Evolutionary conservation across 2,113 vertebrate species (phyloP), one percentile per base, ranked within the genome.

Genomic region (Protobothrops mucrosquamatus): DNA sequence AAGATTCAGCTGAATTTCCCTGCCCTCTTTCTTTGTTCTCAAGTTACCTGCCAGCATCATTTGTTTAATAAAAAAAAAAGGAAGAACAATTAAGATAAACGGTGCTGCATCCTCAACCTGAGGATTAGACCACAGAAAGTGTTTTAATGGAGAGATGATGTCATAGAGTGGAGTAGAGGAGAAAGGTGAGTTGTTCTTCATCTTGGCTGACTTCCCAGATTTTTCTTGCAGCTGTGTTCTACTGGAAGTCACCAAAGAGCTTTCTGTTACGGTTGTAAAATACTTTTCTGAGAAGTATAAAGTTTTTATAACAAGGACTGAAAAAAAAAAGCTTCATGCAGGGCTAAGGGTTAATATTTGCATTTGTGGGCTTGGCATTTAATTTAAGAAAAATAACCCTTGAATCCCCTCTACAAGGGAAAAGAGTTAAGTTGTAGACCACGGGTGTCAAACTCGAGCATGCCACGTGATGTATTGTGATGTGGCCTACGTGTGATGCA

Each of bases 231-330:
- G 92, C 97, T 88, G 57, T 95, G 94, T 94, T 95, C 97, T 97
- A 96, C 97, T 94, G 95, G 98, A 98, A 98, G 97, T 94, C 95
- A 93, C 97, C 96, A 97, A 95, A 97, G 96, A 48, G 85, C 96
- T 97, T 98, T 97, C 97, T 98, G 97, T 97, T 97, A 97, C 95
- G 92, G 96, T 85, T 97, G 96, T 98, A 98, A 98, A 98, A 97
- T 96, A 97, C 95, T 97, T 97, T 97, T 97, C 92, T 1, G 97
- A 97, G 97, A 98, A 98, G 96, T 97, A 97, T 98, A 97, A 98
- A 98, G 97, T 96, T 98, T 98, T 98, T 98, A 98, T 97, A 97
- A 98, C 97, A 97, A 96, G 95, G 97, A 97, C 29, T 97, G 97
- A 0, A 0, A 97, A 96, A 97, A 97, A 98, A 97, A 85, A 92